Conservation (phyloP, 2,888 invertebrate species). For the Dexiosoma caninum region DNA sequence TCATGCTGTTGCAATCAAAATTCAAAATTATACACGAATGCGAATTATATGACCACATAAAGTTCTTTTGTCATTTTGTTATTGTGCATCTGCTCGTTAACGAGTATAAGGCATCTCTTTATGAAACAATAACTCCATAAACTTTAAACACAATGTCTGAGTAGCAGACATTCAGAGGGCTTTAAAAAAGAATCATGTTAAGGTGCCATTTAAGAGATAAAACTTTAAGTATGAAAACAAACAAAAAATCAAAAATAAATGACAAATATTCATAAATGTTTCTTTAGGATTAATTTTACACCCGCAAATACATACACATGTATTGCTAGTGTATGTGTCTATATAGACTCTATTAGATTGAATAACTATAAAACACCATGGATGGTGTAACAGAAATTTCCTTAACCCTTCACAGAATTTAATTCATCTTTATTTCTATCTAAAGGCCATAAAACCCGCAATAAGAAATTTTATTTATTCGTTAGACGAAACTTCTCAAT, state of each 20-base stretch:
- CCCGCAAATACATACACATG: too few relatives aligned
- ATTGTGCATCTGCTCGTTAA: neutral
- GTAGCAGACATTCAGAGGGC: neutral
- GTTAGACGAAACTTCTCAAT: constrained; percentile 12
- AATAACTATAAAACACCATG: neutral
- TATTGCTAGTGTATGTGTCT: neutral
- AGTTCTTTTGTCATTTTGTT: constrained; percentile 27
- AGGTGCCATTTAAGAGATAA: neutral
- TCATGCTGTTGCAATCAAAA: constrained; percentile 1
- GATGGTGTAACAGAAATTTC: neutral
- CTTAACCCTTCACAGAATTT: constrained; percentile 32
- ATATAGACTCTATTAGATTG: neutral
- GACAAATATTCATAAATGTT: neutral
- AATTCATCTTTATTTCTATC: neutral
- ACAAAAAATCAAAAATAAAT: neutral
- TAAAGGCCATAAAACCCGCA: neutral
- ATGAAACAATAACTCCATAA: neutral
- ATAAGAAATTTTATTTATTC: neutral
- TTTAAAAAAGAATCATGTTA: neutral
- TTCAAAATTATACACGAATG: constrained; percentile 12
- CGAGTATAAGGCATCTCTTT: neutral
- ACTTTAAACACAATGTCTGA: neutral
- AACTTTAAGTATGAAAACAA: too few relatives aligned
- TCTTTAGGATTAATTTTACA: too few relatives aligned
- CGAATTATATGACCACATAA: constrained; percentile 52